Conservation (phyloP, 2,888 invertebrate genomes). For the Caradrina clavipalpis region DNA sequence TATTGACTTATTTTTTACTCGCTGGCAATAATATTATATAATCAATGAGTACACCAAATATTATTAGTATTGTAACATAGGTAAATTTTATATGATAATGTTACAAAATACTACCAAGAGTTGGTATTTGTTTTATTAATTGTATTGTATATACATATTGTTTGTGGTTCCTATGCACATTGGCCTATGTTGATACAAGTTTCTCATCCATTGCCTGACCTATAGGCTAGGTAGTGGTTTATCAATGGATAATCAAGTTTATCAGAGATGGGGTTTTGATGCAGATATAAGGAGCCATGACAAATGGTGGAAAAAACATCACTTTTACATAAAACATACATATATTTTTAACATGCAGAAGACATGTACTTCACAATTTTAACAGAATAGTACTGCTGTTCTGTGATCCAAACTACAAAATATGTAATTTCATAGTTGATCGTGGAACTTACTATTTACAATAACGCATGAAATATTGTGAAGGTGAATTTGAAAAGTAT, state of each 20-base stretch:
- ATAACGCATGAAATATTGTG: slow-evolving; percentile 1
- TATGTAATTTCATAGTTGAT: no score
- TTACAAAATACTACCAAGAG: slow-evolving; percentile 49
- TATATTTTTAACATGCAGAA: slow-evolving; percentile 21
- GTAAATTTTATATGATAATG: slow-evolving; percentile 65
- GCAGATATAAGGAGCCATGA: slow-evolving; percentile 5
- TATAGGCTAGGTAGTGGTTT: slow-evolving; percentile 20
- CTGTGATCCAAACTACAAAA: no score
- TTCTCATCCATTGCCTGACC: slow-evolving; percentile 7
- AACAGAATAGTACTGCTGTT: no score
- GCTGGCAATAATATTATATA: slow-evolving; percentile 62
- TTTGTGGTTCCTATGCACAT: slow-evolving; percentile 11
- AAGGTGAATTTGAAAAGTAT: slow-evolving; percentile 36
- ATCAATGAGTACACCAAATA: slow-evolving; percentile 65
- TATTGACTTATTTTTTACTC: slow-evolving; percentile 54
- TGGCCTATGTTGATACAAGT: slow-evolving; percentile 29
- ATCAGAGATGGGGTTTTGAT: slow-evolving; percentile 5
- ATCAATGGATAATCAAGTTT: slow-evolving; percentile 8
- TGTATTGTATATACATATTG: slow-evolving; percentile 24
- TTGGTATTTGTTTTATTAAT: slow-evolving; percentile 41
- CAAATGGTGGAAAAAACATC: slow-evolving; percentile 3
- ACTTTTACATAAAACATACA: slow-evolving; percentile 7
- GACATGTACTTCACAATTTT: background rate
- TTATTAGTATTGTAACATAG: slow-evolving; percentile 62
- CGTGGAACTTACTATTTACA: background rate